These are phyloP conservation scores for Dinomys branickii DNA, from an alignment of 2,113 vertebrate species.

Conservation along the genomic window DNA sequence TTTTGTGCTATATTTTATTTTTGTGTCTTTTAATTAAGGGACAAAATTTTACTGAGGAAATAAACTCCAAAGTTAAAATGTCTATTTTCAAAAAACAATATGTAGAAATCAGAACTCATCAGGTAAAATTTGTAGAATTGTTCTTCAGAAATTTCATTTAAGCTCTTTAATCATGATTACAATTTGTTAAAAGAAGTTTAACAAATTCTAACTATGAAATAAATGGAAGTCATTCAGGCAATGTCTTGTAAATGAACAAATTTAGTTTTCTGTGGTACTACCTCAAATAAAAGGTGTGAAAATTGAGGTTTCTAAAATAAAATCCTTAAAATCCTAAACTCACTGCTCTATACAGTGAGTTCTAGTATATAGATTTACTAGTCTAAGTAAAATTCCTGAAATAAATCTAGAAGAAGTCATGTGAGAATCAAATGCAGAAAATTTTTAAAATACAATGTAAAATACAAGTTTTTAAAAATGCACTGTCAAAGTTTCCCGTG, in stretches of 20 bases:
- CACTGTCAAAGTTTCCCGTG: neutral
- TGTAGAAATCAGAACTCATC: neutral
- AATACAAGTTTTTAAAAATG: neutral
- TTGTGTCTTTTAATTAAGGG: neutral
- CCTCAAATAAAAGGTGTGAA: neutral
- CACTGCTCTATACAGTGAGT: neutral
- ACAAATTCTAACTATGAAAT: too few relatives aligned
- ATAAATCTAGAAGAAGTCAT: neutral
- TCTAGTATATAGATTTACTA: neutral
- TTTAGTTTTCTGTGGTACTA: neutral
- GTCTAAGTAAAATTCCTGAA: neutral
- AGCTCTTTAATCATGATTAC: neutral
- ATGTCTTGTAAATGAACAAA: neutral
- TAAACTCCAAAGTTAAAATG: conserved; percentile 23
- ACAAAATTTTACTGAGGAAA: neutral
- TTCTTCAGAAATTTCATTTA: neutral
- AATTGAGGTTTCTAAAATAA: conserved; percentile 22
- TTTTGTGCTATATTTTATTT: conserved; percentile 38
- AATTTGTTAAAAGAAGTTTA: neutral
- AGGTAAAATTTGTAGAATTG: neutral
- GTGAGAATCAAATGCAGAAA: neutral
- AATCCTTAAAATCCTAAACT: neutral
- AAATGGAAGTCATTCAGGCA: neutral
- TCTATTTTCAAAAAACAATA: neutral
- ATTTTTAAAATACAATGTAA: neutral